Evolutionary conservation across 2,113 vertebrate species (phyloP), one percentile per base, ranked within the genome.

Genomic region (Ibidorhyncha struthersii): DNA sequence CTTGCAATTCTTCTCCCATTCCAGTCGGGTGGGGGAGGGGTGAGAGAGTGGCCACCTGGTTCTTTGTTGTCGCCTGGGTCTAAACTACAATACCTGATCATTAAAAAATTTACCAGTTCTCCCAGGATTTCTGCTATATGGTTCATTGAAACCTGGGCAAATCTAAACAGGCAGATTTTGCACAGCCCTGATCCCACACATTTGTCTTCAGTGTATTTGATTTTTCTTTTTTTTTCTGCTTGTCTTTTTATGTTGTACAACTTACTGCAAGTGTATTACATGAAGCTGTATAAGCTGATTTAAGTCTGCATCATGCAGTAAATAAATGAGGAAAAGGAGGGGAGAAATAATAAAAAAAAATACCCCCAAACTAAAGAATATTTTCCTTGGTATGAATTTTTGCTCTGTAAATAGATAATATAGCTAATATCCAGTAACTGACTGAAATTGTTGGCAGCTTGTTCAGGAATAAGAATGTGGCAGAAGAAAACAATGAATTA

Each of bases 371-470:
- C 26, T 55, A 41, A 71, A 70, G 10, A 52, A 34, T 72, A 26
- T 82, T 90, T 93, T 50, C 58, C 19, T 86, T 80, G 34, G 47
- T 30, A 89, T 77, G 27, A 15, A 36, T 36, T 92, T 91, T 93
- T 94, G 14, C 27, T 80, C n/a, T 87, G 82, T 52, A 84, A 96
- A 79, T 90, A 87, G 82, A 88, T 70, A 90, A 80, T 76, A 66
- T 22, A 87, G 62, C 15, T 86, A 93, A 86, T 72, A 88, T 50
- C 29, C 61, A 32, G 59, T 66, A 95, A 89, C 26, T 72, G 45
- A 81, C 27, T 85, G 52, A 80, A 93, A 94, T 74, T 65, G 41
- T 92, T 94, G 80, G 61, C 55, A 89, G 13, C 8, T 71, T 15
- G 0, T 65, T 94, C 9, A 59, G 41, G 61, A 93, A 15, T 18